Conservation (phyloP, 2,888 invertebrate species). For the Andrena hattorfiana region DNA sequence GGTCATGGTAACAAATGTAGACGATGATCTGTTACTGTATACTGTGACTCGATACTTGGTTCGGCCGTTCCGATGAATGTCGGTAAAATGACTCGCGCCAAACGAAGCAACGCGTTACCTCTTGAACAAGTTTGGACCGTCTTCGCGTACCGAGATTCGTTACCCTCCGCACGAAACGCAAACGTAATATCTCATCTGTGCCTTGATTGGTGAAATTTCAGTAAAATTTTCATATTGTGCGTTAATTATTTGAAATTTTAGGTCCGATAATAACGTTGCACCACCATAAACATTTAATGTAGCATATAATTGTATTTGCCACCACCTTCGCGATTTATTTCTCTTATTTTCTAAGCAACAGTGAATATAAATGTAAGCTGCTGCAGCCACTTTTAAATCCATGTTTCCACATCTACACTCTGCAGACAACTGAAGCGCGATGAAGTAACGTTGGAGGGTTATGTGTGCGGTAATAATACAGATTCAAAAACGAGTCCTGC, state of each 20-base stretch:
- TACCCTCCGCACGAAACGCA: not conserved
- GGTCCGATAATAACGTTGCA: not conserved
- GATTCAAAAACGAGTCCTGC: no score
- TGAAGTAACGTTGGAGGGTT: not conserved
- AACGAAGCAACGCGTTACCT: not conserved
- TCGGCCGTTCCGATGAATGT: not conserved
- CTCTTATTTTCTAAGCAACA: not conserved
- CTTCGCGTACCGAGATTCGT: not conserved
- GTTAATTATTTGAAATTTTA: not conserved
- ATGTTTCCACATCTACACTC: not conserved
- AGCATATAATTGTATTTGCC: no score
- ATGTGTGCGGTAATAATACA: no score
- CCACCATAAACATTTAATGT: not conserved
- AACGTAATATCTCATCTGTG: no score
- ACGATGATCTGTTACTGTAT: no score
- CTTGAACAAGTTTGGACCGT: not conserved
- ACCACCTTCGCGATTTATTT: not conserved
- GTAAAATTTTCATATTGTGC: not conserved
- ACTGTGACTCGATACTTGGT: no score
- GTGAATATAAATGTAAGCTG: not conserved
- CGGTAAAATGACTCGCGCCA: conserved; percentile 1
- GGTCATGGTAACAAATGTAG: no score
- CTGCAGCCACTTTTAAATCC: conserved; percentile 3
- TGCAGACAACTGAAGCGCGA: not conserved
- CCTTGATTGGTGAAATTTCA: no score